A percentile compares a stretch with the other conserved stretches of the same genome.
phyloP scores from a whole-genome alignment of 2,113 vertebrate species.

The Rhinolophus sinicus region DNA sequence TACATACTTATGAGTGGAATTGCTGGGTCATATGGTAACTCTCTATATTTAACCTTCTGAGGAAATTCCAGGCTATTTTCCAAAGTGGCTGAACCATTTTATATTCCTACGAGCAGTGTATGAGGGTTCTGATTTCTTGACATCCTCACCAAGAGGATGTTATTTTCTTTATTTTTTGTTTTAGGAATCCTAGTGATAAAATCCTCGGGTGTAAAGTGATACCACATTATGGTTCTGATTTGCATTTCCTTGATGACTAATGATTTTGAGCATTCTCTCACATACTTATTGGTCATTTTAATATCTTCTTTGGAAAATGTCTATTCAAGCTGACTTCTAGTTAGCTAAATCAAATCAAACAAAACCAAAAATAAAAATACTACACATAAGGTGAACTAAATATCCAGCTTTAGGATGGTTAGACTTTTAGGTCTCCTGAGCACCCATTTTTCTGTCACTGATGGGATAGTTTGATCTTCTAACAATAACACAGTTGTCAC shows the following conservation, averaged over 20 bases:
- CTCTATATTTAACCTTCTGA: not conserved
- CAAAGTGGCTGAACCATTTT: not conserved
- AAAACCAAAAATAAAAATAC: not conserved
- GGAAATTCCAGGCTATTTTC: not conserved
- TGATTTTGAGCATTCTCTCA: conserved; percentile 19
- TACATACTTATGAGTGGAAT: not conserved
- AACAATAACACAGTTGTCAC: not conserved
- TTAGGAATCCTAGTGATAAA: not conserved
- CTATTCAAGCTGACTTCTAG: not conserved
- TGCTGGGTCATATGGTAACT: not conserved
- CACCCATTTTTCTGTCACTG: not conserved
- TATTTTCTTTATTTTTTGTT: not conserved
- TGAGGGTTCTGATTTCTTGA: not conserved
- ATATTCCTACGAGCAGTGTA: not conserved
- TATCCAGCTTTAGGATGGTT: not conserved
- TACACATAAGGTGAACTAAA: not conserved
- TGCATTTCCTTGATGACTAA: not conserved
- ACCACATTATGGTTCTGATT: not conserved
- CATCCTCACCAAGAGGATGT: not conserved
- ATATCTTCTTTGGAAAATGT: not conserved
- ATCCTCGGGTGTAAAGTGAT: not conserved
- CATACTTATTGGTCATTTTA: not conserved
- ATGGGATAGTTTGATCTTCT: not conserved
- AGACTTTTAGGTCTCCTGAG: not conserved
- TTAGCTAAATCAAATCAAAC: not conserved